phyloP scores from a whole-genome alignment of 2,888 invertebrate genomes.

The Omphaloscelis lunosa region DNA sequence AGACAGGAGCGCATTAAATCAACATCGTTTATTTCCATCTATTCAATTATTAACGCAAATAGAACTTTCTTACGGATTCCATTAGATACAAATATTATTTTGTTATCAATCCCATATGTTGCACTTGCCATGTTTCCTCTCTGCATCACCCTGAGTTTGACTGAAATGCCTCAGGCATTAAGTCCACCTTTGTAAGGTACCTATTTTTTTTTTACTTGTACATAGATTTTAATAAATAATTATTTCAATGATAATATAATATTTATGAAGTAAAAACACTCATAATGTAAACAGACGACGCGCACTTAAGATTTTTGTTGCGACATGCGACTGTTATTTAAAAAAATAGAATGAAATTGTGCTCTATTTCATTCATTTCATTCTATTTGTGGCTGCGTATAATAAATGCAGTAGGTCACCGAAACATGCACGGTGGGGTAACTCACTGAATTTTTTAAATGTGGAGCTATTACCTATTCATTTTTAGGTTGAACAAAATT shows the following conservation, averaged over 20 bases:
- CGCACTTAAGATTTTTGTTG: neutral
- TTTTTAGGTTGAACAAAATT: neutral
- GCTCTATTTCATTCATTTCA: slow-evolving; percentile 29
- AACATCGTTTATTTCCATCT: neutral
- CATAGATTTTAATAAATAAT: neutral
- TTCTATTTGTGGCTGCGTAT: slow-evolving; percentile 14
- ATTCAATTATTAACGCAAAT: neutral
- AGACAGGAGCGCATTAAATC: neutral
- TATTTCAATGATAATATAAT: slow-evolving; percentile 3
- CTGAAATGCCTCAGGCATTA: too few species aligned
- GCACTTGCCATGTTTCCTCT: too few species aligned
- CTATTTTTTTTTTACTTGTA: too few species aligned
- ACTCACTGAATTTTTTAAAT: slow-evolving; percentile 21
- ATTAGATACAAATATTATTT: neutral
- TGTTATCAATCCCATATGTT: too few species aligned
- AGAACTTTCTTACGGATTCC: neutral
- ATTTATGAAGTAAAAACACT: slow-evolving; percentile 3
- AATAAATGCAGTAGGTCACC: slow-evolving; percentile 27
- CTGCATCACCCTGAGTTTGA: too few species aligned
- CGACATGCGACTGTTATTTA: neutral
- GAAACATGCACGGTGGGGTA: slow-evolving; percentile 18
- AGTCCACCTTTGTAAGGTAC: too few species aligned
- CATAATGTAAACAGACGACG: neutral
- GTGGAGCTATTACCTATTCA: slow-evolving; percentile 4
- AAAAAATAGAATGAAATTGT: slow-evolving; percentile 18